Conservation (phyloP, 2,113 vertebrate genomes). For the Salvelinus sp. region DNA sequence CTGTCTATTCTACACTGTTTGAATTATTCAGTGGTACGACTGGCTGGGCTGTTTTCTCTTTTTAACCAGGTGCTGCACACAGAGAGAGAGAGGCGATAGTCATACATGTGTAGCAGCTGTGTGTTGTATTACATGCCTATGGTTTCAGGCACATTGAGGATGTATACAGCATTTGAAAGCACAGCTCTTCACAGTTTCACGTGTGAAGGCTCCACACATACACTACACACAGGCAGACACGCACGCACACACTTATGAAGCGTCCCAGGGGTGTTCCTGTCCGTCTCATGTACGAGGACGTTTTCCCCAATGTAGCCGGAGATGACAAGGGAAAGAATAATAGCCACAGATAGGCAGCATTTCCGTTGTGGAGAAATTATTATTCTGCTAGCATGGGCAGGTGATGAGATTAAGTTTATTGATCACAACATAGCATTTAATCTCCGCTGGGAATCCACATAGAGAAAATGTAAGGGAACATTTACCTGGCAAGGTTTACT, state of each 20-base stretch:
- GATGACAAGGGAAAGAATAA: background rate
- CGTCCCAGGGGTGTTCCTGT: background rate
- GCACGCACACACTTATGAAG: background rate
- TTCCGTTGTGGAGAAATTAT: background rate
- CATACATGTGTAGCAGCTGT: background rate
- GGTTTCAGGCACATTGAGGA: background rate
- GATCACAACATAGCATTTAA: background rate
- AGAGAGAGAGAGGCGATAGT: background rate
- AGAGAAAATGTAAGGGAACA: background rate
- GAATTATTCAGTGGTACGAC: background rate
- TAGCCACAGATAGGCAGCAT: background rate
- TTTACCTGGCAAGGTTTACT: background rate
- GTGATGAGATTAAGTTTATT: background rate
- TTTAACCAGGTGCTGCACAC: background rate
- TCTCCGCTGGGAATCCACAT: background rate
- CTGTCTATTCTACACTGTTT: background rate
- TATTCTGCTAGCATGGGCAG: background rate
- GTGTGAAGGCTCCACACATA: background rate
- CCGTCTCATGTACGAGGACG: background rate
- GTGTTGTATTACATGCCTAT: background rate
- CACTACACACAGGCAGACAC: background rate
- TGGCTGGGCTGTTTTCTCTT: background rate
- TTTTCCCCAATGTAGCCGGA: background rate
- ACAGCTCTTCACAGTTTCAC: background rate
- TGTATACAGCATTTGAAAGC: too few relatives aligned